Base-by-base conservation (phyloP, 2,888 invertebrate species). In the Sericinus montela region DNA sequence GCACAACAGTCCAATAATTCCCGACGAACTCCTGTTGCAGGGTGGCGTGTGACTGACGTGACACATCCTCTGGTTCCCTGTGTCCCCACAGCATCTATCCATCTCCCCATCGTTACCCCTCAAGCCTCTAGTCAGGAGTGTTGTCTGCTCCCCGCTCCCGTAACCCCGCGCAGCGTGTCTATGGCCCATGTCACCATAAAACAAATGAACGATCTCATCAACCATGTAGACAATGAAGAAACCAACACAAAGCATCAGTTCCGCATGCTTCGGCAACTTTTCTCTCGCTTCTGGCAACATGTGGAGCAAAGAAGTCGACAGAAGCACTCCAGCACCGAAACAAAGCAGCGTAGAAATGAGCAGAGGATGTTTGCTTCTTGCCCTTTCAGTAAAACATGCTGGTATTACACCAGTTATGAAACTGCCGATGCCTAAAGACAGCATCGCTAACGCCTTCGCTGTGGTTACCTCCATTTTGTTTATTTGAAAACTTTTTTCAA, bases 251-350 rank as follows among this genome's bases (percentile, higher is more conserved):
- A 94, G 83, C 19, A 92, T 75, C 0, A 94, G 69, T 69, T 94
- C 94, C 0, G 93, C 90, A 57, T 91, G 90, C 32, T 90, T 70
- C 0, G 90, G 89, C 39, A 92, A 71, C 49, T 82, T 79, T 52
- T 91, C 90, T 44, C 93, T 88, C 16, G 93, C 92, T 86, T 96
- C 95, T n/a, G 95, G 95, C 3, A 96, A 78, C 88, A 96, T 94
- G 75, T 96, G 96, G 13, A 94, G 89, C 28, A 95, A 58, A 0
- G 95, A 91, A 0, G 96, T 96, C 0, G 94, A 92, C 3, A 96
- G 76, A 3, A 96, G 86, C 15, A 96, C 94, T 1, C 96, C 96
- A 5, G 93, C 95, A 2, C 96, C 96, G 63, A 94, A 95, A 67
- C 95, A 95, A 1, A 96, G 83, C 6, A 94, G 76, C 11, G 92